These are phyloP conservation scores for Dryocosmus kuriphilus DNA, from an alignment of 2,888 invertebrate species.

Conservation along the genomic window DNA sequence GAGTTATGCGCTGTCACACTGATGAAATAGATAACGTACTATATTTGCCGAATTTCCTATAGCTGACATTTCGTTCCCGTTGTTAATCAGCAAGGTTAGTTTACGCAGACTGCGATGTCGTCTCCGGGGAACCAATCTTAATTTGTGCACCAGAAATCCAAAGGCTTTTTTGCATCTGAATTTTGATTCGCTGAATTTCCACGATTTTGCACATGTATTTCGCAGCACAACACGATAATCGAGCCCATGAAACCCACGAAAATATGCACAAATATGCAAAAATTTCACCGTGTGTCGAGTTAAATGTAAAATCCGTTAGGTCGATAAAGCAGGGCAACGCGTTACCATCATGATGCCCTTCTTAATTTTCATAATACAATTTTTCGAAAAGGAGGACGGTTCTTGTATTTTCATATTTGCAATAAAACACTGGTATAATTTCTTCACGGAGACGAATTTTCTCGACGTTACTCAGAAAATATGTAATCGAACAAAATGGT, in stretches of 20 bases:
- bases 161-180: neutral
- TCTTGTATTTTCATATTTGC: neutral
- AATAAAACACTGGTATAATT: neutral
- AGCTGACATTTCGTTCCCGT: constrained; percentile 24
- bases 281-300: constrained; percentile 11
- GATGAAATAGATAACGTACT: constrained; percentile 35
- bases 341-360: neutral
- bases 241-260: neutral
- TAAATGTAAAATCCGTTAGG: constrained; percentile 4
- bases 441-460: neutral
- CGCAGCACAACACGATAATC: neutral
- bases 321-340: constrained; percentile 15
- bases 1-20: constrained; percentile 15
- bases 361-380: neutral
- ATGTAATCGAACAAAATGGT: neutral
- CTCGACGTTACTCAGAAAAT: neutral
- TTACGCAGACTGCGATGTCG: neutral
- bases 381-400: neutral
- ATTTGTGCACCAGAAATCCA: neutral
- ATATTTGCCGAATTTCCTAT: constrained; percentile 12
- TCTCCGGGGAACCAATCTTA: neutral
- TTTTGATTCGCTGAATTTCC: neutral
- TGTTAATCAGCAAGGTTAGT: constrained; percentile 6
- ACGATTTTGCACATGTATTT: neutral
- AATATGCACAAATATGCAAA: neutral